Evolutionary conservation across 2,888 invertebrate genomes (phyloP).

Genomic region (Heliconius ismenius): DNA sequence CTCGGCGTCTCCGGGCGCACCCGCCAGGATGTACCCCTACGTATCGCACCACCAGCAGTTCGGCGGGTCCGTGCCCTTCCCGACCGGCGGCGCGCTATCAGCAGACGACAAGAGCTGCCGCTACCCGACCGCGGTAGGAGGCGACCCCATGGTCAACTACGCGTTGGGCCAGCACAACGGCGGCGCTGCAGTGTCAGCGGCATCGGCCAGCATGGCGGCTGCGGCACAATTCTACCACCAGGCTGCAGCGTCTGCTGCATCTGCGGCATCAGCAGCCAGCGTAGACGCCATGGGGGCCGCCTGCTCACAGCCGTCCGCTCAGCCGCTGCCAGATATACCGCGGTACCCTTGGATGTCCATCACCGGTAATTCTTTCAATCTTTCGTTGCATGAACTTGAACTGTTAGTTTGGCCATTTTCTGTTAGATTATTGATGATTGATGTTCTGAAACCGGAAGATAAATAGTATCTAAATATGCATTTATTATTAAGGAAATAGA

Average conservation of each 20-base stretch:
- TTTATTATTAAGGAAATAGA: background rate
- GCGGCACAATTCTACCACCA: constrained; percentile 95
- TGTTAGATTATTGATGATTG: background rate
- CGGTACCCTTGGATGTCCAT: constrained; percentile 98
- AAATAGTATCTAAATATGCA: background rate
- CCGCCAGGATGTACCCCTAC: constrained; percentile 95
- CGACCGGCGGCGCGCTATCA: constrained; percentile 85
- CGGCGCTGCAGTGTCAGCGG: constrained; percentile 85
- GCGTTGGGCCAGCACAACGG: constrained; percentile 89
- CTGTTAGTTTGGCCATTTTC: background rate
- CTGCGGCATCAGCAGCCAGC: constrained; percentile 87
- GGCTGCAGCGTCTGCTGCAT: constrained; percentile 87
- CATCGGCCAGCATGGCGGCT: constrained; percentile 85
- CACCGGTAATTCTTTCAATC: constrained; percentile 88
- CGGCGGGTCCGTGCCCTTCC: constrained; percentile 85
- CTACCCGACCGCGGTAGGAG: constrained; percentile 85
- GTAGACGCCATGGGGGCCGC: constrained; percentile 92
- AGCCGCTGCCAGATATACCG: constrained; percentile 94
- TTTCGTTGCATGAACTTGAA: constrained; percentile 60
- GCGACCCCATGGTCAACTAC: constrained; percentile 91
- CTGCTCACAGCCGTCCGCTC: constrained; percentile 91
- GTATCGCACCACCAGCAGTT: constrained; percentile 91
- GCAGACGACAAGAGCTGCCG: constrained; percentile 90
- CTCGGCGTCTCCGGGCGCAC: constrained; percentile 87
- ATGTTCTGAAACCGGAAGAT: constrained; percentile 9